Evolutionary conservation across 2,113 vertebrate genomes (phyloP).

Genomic region (Nyctibius bracteatus): DNA sequence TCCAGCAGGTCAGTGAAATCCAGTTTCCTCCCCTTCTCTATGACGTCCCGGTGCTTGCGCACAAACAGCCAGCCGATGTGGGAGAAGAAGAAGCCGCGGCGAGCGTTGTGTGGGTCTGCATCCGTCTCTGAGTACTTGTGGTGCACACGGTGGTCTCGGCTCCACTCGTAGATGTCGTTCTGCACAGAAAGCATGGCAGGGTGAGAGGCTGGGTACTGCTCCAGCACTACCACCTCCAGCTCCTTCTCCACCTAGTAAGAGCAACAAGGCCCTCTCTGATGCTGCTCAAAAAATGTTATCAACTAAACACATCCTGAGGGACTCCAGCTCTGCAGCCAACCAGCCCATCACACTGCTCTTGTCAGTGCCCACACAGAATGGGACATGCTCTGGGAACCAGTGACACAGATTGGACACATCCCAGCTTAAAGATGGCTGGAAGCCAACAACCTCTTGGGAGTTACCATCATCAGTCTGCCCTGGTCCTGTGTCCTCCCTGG

Average conservation of each 20-base stretch:
- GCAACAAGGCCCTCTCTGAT: neutral
- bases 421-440: neutral
- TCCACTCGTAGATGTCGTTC: slow-evolving; percentile 81
- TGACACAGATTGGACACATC: neutral
- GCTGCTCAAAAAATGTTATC: neutral
- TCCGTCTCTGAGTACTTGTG: slow-evolving; percentile 82
- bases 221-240: neutral
- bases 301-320: neutral
- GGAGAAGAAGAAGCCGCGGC: slow-evolving; percentile 77
- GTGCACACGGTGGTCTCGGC: slow-evolving; percentile 74
- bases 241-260: neutral
- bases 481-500: neutral
- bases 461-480: neutral
- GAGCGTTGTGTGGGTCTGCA: slow-evolving; percentile 73
- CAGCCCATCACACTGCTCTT: neutral
- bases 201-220: neutral
- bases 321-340: neutral
- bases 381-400: neutral
- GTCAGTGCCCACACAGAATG: neutral
- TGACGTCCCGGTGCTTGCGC: slow-evolving; percentile 76
- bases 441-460: neutral
- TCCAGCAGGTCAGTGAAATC: slow-evolving; percentile 75
- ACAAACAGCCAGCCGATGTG: slow-evolving; percentile 80
- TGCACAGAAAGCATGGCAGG: neutral
- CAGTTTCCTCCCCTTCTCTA: slow-evolving; percentile 76